A percentile compares a stretch with the other conserved stretches of the same genome.
Evolutionary conservation across 2,888 invertebrate genomes (phyloP).

Genomic region (Mimas tiliae): DNA sequence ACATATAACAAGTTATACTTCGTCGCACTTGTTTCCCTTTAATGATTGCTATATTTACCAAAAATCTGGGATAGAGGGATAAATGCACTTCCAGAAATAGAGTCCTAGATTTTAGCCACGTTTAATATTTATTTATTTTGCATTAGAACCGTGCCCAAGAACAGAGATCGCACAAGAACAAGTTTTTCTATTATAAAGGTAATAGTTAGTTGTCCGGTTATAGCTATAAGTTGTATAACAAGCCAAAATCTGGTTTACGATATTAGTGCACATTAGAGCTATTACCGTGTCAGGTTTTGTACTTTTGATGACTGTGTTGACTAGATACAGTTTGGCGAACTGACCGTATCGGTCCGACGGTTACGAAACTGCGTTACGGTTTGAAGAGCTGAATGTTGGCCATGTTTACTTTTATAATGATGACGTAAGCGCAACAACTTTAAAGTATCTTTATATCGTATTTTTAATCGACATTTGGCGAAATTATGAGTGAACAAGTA

Average conservation of each 20-base stretch:
- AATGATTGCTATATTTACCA: too few species aligned
- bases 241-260: not conserved
- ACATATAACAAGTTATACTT: too few species aligned
- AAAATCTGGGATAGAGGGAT: too few species aligned
- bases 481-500: too few species aligned
- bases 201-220: not conserved
- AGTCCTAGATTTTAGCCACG: too few species aligned
- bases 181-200: not conserved
- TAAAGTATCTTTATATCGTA: too few species aligned
- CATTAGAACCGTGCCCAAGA: not conserved
- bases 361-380: not conserved
- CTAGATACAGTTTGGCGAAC: not conserved
- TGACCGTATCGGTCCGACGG: not conserved
- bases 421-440: not conserved
- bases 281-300: not conserved
- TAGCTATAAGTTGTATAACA: not conserved
- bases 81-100: too few species aligned
- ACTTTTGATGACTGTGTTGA: not conserved
- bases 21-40: too few species aligned
- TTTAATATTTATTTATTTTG: not conserved
- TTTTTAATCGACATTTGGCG: too few species aligned
- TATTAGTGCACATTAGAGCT: slow-evolving; percentile 14
- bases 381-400: not conserved
- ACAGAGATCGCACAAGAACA: not conserved
- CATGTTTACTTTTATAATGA: not conserved